Percentiles rank a stretch among this genome's conserved stretches.
phyloP scores from a whole-genome alignment of 2,113 vertebrate species.

The Antennarius striatus region DNA sequence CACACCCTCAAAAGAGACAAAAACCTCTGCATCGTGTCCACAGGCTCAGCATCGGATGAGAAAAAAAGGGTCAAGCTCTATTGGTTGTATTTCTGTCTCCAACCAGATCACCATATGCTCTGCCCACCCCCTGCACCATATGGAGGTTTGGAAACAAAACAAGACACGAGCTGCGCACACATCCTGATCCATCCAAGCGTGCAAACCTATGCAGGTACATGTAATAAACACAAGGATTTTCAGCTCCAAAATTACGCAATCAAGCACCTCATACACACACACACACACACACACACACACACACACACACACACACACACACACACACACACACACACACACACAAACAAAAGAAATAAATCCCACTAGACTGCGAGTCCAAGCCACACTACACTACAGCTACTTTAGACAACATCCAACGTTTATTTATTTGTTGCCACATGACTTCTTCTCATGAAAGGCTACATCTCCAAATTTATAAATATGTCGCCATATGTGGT shows the following conservation, averaged over 20 bases:
- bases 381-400: too few species aligned
- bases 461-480: constrained; percentile 5
- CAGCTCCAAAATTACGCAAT: neutral
- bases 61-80: constrained; percentile 58
- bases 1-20: too few species aligned
- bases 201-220: neutral
- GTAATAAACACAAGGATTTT: neutral
- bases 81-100: constrained; percentile 53
- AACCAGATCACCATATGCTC: constrained; percentile 68
- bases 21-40: neutral
- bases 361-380: neutral
- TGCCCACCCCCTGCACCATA: constrained; percentile 63
- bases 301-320: neutral
- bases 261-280: neutral
- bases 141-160: constrained; percentile 67
- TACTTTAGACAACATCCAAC: neutral
- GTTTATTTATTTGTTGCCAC: too few species aligned
- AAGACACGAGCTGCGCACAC: constrained; percentile 33
- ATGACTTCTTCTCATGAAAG: neutral
- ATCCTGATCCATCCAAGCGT: constrained; percentile 1
- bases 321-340: neutral
- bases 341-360: neutral
- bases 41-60: constrained; percentile 8
- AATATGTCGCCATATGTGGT: constrained; percentile 49
- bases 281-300: constrained; percentile 5